These are phyloP conservation scores for Phortica magna DNA, from an alignment of 2,888 invertebrate species.

Conservation along the genomic window DNA sequence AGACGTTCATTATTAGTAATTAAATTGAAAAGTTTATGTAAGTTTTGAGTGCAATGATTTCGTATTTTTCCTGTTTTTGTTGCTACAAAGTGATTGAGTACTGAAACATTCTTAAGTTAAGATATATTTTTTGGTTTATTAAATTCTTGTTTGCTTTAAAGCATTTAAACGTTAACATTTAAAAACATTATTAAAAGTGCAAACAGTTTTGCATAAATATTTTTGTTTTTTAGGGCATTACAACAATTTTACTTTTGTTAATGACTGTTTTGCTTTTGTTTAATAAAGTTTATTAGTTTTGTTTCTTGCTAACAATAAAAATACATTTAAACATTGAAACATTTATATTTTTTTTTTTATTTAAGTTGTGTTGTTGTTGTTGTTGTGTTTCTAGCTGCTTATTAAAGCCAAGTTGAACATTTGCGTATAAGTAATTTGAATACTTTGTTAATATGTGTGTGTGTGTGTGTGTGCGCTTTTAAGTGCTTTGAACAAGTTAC, in stretches of 20 bases:
- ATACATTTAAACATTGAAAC: slow-evolving; percentile 64
- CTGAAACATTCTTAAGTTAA: background rate
- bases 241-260: background rate
- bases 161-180: slow-evolving; percentile 39
- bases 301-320: slow-evolving; percentile 56
- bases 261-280: slow-evolving; percentile 20
- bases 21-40: background rate
- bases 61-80: background rate
- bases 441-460: background rate
- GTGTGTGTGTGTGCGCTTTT: background rate
- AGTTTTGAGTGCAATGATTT: background rate
- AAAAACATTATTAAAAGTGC: slow-evolving; percentile 39
- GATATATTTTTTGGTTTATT: slow-evolving; percentile 42
- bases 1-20: background rate
- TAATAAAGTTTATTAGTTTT: slow-evolving; percentile 25
- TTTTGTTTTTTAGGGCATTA: background rate
- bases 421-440: background rate
- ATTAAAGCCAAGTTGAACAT: background rate
- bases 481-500: background rate
- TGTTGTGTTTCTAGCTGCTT: background rate
- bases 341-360: slow-evolving; percentile 36
- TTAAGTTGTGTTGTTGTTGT: slow-evolving; percentile 37
- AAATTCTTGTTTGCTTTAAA: slow-evolving; percentile 41
- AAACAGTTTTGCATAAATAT: background rate
- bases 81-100: background rate